Evolutionary conservation across 2,113 vertebrate species (phyloP), one percentile per base, ranked within the genome.

Genomic region (Oryzias melastigma): DNA sequence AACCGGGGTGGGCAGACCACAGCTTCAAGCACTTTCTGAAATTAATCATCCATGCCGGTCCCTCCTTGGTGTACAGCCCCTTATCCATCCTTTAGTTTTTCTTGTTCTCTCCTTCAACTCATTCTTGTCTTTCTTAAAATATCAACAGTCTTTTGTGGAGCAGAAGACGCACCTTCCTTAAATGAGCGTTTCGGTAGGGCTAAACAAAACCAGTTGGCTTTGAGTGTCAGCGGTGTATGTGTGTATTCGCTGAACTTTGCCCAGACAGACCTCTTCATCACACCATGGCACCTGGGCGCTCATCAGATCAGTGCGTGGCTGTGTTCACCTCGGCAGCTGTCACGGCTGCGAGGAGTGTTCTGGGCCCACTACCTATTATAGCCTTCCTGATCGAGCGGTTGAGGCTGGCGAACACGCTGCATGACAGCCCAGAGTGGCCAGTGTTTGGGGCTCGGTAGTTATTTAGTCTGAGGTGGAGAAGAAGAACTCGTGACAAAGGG

Each of bases 11-110:
- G 84, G 84, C 78, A 80, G 67, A 80, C 70, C 74, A 68, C 77
- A 44, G 86, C 86, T 78, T 82, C 40, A 65, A 74, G 80, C 86
- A 69, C 77, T 87, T 84, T 85, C 58, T 75, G 75, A 80, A 88
- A 87, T 87, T 75, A 91, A 87, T 86, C 83, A 89, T 80, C 84
- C 73, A 48, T 83, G 65, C 67, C 19, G 40, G 61, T 62, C 71
- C 72, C 75, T 70, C 71, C 59, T 76, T 42, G 51, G 53, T 55
- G 65, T 67, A 74, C 41, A 75, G 78, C 67, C 63, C 55, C 63
- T 77, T 65, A 64, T 83, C 71, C 71, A 50, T 70, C 57, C 58
- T 51, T 72, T 52, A 60, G 25, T 68, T 58, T 68, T 68, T 58
- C 53, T 66, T 42, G 43, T 73, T 58, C 44, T 43, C 76, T 69